A percentile compares a stretch with the other conserved stretches of the same genome.
Conservation (phyloP, 2,888 invertebrate genomes). For the Lithophane socia region DNA sequence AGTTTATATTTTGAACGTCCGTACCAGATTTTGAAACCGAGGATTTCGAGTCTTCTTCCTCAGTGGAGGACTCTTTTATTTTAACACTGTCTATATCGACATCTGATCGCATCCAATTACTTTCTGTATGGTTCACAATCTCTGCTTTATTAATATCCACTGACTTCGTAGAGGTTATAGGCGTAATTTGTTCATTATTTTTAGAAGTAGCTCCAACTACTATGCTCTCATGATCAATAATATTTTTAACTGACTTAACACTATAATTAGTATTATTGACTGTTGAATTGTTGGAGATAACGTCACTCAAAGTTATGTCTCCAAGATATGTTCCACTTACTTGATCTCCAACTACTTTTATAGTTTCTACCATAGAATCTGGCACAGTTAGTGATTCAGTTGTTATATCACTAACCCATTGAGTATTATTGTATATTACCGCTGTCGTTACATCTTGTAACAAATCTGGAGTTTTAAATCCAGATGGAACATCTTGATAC, state of each 20-base stretch:
- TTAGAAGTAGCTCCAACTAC: conserved; percentile 11
- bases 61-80: conserved; percentile 8
- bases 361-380: conserved; percentile 44
- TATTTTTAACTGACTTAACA: conserved; percentile 18
- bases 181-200: neutral
- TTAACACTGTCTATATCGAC: conserved; percentile 20
- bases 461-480: conserved; percentile 4
- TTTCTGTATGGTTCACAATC: conserved; percentile 29
- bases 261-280: neutral
- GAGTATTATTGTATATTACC: neutral
- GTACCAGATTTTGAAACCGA: neutral
- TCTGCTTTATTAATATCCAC: conserved; percentile 23
- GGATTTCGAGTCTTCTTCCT: neutral
- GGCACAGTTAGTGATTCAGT: conserved; percentile 23
- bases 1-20: conserved; percentile 1
- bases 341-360: conserved; percentile 15
- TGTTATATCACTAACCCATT: conserved; percentile 4
- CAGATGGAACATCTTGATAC: neutral
- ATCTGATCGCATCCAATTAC: conserved; percentile 8
- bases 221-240: conserved; percentile 29
- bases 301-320: conserved; percentile 1
- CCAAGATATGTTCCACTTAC: conserved; percentile 7
- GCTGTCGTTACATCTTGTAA: neutral
- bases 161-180: neutral
- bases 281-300: neutral